These are phyloP conservation scores for Latrodectus elegans DNA, from an alignment of 2,888 invertebrate genomes.

Conservation along the genomic window DNA sequence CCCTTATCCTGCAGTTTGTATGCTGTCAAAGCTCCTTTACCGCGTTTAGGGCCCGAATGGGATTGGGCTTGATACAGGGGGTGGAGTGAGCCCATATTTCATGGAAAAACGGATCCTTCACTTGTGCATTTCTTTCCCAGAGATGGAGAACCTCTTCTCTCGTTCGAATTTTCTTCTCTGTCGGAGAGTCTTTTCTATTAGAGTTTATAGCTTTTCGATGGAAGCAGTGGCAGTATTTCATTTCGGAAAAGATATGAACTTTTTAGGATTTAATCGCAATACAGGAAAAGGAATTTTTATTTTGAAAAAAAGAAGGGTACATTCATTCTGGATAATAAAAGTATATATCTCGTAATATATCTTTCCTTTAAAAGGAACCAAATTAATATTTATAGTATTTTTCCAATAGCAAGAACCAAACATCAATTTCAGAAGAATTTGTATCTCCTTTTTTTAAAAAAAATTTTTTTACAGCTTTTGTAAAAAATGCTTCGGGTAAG, in stretches of 20 bases:
- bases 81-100: slow-evolving; percentile 12
- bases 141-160: background rate
- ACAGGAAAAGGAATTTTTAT: background rate
- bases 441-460: no score
- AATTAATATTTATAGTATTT: slow-evolving; percentile 2
- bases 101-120: slow-evolving; percentile 6
- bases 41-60: background rate
- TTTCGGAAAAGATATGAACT: slow-evolving; percentile 1
- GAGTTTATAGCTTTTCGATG: slow-evolving; percentile 5
- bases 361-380: background rate
- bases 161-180: background rate
- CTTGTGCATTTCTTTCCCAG: background rate
- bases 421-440: no score
- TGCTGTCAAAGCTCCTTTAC: slow-evolving; percentile 17
- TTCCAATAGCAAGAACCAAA: no score
- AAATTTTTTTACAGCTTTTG: no score
- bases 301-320: background rate
- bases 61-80: background rate
- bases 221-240: background rate
- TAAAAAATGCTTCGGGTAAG: no score
- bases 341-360: background rate
- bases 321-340: background rate
- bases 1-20: slow-evolving; percentile 4
- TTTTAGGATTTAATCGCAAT: slow-evolving; percentile 2
- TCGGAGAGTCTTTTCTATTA: background rate